These are phyloP conservation scores for Nipponacmea schrenckii DNA, from an alignment of 2,888 invertebrate genomes.

Conservation along the genomic window DNA sequence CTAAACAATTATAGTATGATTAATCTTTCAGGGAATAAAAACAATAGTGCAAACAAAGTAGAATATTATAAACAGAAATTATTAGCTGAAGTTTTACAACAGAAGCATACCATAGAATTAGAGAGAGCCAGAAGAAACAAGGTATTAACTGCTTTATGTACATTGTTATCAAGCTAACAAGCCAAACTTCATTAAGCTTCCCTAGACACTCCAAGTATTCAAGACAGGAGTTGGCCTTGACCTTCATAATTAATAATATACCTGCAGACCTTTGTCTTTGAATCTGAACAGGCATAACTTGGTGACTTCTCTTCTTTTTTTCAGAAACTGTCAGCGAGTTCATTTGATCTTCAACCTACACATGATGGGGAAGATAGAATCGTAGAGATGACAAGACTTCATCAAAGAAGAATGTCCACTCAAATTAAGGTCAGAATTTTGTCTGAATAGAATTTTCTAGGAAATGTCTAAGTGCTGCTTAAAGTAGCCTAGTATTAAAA, in stretches of 20 bases:
- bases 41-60: too few species aligned
- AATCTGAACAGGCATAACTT: too few species aligned
- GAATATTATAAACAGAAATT: conserved; percentile 48
- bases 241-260: too few species aligned
- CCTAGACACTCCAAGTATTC: not conserved
- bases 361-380: conserved; percentile 41
- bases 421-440: conserved; percentile 50
- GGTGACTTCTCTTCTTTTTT: too few species aligned
- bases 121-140: conserved; percentile 50
- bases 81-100: conserved; percentile 52
- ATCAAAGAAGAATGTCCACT: conserved; percentile 54
- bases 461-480: too few species aligned
- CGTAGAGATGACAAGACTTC: conserved; percentile 46
- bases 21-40: too few species aligned
- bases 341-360: not conserved
- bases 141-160: conserved; percentile 28
- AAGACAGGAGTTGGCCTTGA: too few species aligned
- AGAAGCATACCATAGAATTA: conserved; percentile 52
- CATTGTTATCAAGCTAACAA: not conserved
- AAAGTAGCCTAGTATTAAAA: too few species aligned
- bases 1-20: not conserved
- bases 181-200: not conserved
- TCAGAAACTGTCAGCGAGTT: not conserved
- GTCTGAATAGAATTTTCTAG: not conserved
- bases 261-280: too few species aligned